Conservation (phyloP, 2,113 vertebrate genomes). For the Ictalurus furcatus region DNA sequence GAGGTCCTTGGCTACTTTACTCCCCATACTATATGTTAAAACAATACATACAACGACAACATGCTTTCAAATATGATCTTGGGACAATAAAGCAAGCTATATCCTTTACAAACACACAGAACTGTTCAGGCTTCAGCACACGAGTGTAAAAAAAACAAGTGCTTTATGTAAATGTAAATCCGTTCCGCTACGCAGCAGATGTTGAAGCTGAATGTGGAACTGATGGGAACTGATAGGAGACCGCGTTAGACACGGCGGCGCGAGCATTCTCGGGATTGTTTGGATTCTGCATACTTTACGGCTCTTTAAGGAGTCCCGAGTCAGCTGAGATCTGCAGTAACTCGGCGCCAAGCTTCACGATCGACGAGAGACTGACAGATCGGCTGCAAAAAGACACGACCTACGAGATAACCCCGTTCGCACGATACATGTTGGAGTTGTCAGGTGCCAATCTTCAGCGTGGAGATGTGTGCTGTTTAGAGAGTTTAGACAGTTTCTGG, state of each 20-base stretch:
- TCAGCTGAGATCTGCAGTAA: slow-evolving; percentile 50
- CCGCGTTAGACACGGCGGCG: slow-evolving; percentile 51
- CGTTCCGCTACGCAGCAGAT: slow-evolving; percentile 59
- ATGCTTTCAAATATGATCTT: neutral
- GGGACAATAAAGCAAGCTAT: neutral
- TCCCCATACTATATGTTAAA: neutral
- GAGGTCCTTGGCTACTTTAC: neutral
- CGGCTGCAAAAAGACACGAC: slow-evolving; percentile 33
- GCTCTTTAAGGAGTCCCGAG: slow-evolving; percentile 58
- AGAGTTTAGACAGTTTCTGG: slow-evolving; percentile 3
- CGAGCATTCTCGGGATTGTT: slow-evolving; percentile 65
- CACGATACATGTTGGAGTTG: neutral
- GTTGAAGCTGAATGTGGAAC: slow-evolving; percentile 60
- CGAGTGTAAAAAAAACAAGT: neutral
- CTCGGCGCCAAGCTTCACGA: slow-evolving; percentile 1
- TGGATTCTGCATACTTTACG: slow-evolving; percentile 60
- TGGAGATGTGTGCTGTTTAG: neutral
- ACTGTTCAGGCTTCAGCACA: neutral
- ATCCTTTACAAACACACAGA: neutral
- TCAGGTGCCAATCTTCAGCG: slow-evolving; percentile 33
- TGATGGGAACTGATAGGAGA: slow-evolving; percentile 36
- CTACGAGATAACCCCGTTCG: slow-evolving; percentile 26
- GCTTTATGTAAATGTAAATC: slow-evolving; percentile 30
- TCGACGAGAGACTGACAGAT: slow-evolving; percentile 33
- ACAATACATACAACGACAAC: neutral